phyloP scores from a whole-genome alignment of 2,113 vertebrate species.

The Eclectus roratus region DNA sequence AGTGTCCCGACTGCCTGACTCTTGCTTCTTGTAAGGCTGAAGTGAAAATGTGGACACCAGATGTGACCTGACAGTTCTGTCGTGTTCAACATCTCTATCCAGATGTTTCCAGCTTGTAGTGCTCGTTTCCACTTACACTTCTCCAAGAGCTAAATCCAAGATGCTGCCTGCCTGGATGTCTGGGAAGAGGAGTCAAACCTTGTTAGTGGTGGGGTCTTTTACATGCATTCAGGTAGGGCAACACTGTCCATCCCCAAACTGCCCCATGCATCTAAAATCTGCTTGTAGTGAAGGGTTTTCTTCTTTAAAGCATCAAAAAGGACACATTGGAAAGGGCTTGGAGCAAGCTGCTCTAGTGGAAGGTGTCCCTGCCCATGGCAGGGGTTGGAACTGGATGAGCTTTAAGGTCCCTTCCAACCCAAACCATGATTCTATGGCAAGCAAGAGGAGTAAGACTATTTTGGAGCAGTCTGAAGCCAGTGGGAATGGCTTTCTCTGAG shows the following conservation, averaged over 20 bases:
- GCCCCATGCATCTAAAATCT: neutral
- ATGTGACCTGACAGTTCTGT: neutral
- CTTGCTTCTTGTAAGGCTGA: neutral
- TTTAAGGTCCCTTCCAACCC: neutral
- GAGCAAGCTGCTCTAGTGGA: neutral
- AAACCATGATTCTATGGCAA: neutral
- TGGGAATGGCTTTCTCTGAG: neutral
- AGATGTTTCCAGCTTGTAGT: slow-evolving; percentile 52
- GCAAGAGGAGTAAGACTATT: neutral
- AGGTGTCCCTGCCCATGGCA: neutral
- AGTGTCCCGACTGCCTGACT: fast-evolving
- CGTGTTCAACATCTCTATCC: slow-evolving; percentile 31
- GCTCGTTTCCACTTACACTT: slow-evolving; percentile 10
- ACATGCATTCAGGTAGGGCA: neutral
- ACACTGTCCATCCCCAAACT: neutral
- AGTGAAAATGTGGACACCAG: slow-evolving; percentile 25
- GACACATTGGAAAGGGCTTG: neutral
- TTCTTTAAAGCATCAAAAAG: neutral
- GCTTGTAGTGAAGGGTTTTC: neutral
- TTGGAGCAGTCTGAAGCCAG: neutral
- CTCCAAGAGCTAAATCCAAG: neutral
- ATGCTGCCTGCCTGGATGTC: neutral
- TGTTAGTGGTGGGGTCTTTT: neutral
- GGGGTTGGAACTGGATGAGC: neutral
- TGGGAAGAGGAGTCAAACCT: neutral